A percentile compares a stretch with the other conserved stretches of the same genome.
Conservation (phyloP, 1,140 invertebrate genomes). For the Neelides sp. region DNA sequence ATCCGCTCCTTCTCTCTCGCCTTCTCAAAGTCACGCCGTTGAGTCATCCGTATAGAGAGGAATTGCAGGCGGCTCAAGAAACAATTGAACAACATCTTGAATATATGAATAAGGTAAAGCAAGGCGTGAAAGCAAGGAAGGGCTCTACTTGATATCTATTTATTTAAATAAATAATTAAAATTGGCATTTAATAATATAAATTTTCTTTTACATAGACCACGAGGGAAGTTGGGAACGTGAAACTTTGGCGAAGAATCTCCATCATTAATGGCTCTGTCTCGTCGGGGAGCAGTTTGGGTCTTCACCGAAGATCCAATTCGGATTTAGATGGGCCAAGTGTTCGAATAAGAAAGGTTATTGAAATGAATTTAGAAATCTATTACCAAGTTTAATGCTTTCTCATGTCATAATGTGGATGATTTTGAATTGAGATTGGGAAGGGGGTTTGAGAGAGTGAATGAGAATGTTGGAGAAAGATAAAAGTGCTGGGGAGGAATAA, state of each 20-base stretch:
- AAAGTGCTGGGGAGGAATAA: too few species aligned
- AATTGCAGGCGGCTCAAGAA: slow-evolving; percentile 67
- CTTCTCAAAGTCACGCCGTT: slow-evolving; percentile 79
- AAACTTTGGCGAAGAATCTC: slow-evolving; percentile 78
- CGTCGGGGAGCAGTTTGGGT: slow-evolving; percentile 10
- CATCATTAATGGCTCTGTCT: slow-evolving; percentile 47
- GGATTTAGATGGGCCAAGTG: slow-evolving; percentile 25
- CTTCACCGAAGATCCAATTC: slow-evolving; percentile 16
- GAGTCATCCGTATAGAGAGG: slow-evolving; percentile 56
- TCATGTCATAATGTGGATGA: too few species aligned
- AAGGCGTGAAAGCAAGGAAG: neutral
- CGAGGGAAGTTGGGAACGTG: slow-evolving; percentile 72
- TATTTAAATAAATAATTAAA: slow-evolving; percentile 4
- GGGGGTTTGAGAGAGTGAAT: too few species aligned
- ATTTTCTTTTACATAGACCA: slow-evolving; percentile 44
- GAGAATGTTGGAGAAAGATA: too few species aligned
- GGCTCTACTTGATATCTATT: neutral
- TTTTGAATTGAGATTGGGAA: too few species aligned
- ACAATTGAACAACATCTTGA: slow-evolving; percentile 86
- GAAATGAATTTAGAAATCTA: too few species aligned
- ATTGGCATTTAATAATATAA: neutral
- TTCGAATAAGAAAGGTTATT: slow-evolving; percentile 30
- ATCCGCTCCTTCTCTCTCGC: slow-evolving; percentile 77
- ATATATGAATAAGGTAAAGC: slow-evolving; percentile 71
- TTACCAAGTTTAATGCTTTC: too few species aligned